Evolutionary conservation across 2,113 vertebrate genomes (phyloP).

Genomic region (Lucifuga dentata): DNA sequence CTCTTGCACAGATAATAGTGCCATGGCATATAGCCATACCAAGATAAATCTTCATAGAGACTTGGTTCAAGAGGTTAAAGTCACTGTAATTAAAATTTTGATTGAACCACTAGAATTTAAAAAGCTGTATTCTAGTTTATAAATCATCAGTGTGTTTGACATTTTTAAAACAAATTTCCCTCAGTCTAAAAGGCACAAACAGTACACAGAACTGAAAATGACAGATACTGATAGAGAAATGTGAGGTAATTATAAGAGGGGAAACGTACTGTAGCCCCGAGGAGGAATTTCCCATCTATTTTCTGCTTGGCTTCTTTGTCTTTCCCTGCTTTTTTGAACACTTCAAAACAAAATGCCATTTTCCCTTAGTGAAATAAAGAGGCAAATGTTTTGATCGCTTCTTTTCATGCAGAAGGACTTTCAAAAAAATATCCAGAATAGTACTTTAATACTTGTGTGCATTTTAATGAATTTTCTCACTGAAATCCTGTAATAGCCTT

Average conservation of each 20-base stretch:
- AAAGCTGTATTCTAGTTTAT: slow-evolving; percentile 46
- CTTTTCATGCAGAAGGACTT: background rate
- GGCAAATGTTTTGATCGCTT: slow-evolving; percentile 7
- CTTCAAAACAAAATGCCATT: slow-evolving; percentile 44
- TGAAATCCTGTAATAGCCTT: background rate
- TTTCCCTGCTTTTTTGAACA: slow-evolving; percentile 37
- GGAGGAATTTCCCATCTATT: slow-evolving; percentile 63
- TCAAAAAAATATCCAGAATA: slow-evolving; percentile 4
- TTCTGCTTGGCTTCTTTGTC: slow-evolving; percentile 52
- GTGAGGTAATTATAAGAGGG: slow-evolving; percentile 17
- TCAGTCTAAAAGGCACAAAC: slow-evolving; percentile 37
- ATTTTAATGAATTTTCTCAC: background rate
- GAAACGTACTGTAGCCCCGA: slow-evolving; percentile 16
- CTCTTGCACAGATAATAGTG: slow-evolving; percentile 24
- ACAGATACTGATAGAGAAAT: slow-evolving; percentile 32
- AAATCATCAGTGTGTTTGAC: slow-evolving; percentile 57
- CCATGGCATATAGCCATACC: slow-evolving; percentile 37
- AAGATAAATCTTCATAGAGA: slow-evolving; percentile 26
- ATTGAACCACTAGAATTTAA: slow-evolving; percentile 42
- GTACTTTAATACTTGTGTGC: background rate
- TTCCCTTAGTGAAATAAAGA: slow-evolving; percentile 51
- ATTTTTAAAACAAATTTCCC: slow-evolving; percentile 45
- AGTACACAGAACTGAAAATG: slow-evolving; percentile 38
- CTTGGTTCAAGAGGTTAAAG: slow-evolving; percentile 32
- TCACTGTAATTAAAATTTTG: slow-evolving; percentile 44